phyloP scores from a whole-genome alignment of 1,140 invertebrate genomes.

The Protaetia brevitarsis region DNA sequence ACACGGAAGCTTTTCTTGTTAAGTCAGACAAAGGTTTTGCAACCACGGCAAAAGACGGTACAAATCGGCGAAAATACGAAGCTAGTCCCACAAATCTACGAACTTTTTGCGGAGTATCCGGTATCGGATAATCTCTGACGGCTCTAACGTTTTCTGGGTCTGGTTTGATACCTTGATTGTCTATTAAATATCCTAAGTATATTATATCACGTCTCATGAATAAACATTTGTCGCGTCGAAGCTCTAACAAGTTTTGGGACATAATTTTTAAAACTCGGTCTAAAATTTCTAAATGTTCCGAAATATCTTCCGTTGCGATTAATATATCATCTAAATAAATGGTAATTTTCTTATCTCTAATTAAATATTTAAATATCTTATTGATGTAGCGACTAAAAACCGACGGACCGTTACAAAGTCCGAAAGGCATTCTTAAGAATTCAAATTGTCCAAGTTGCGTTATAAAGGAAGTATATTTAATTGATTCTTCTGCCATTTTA shows the following conservation, averaged over 20 bases:
- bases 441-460: no score
- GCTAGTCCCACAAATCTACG: background rate
- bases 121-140: background rate
- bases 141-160: background rate
- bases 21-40: background rate
- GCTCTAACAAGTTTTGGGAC: slow-evolving; percentile 20
- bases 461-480: no score
- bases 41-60: background rate
- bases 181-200: slow-evolving; percentile 27
- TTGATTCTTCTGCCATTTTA: no score
- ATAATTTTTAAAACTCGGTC: slow-evolving; percentile 22
- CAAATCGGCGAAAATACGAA: background rate
- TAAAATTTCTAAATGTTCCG: slow-evolving; percentile 20
- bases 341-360: background rate
- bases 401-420: no score
- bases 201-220: slow-evolving; percentile 23
- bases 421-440: no score
- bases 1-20: background rate
- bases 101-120: background rate
- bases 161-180: slow-evolving; percentile 16
- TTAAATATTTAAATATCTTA: no score
- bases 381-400: no score
- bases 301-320: slow-evolving; percentile 31
- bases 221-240: slow-evolving; percentile 29
- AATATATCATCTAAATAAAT: no score